Conservation (phyloP, 2,113 vertebrate genomes). For the Tringa solitaria region DNA sequence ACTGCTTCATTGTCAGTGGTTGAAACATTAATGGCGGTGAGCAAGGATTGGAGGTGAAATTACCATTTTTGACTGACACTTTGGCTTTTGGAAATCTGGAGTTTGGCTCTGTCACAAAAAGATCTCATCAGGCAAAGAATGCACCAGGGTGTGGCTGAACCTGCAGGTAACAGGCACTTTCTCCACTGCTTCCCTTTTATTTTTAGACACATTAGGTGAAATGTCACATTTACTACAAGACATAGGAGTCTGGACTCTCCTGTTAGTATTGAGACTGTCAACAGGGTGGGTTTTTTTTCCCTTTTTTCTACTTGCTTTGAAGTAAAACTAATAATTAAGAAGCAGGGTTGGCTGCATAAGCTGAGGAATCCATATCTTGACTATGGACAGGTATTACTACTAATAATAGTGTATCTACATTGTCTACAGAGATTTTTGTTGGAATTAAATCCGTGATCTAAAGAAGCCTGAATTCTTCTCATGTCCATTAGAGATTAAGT, state of each 20-base stretch:
- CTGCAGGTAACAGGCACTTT: slow-evolving; percentile 13
- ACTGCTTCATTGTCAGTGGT: background rate
- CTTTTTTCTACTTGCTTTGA: slow-evolving; percentile 6
- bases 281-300: background rate
- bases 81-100: background rate
- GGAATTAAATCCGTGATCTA: background rate
- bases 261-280: background rate
- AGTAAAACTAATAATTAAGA: slow-evolving; percentile 44
- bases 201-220: slow-evolving; percentile 36
- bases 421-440: background rate
- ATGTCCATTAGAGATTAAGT: background rate
- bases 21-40: background rate
- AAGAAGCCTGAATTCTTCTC: background rate
- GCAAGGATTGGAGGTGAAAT: slow-evolving; percentile 5
- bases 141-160: background rate
- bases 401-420: background rate
- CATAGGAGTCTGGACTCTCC: background rate
- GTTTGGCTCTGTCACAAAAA: background rate
- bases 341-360: background rate
- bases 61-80: background rate
- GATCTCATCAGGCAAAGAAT: slow-evolving; percentile 3
- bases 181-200: slow-evolving; percentile 35
- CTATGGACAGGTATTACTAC: too few species aligned
- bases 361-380: background rate
- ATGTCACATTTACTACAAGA: slow-evolving; percentile 14